Evolutionary conservation across 2,113 vertebrate species (phyloP).

Genomic region (Spilogale gracilis): DNA sequence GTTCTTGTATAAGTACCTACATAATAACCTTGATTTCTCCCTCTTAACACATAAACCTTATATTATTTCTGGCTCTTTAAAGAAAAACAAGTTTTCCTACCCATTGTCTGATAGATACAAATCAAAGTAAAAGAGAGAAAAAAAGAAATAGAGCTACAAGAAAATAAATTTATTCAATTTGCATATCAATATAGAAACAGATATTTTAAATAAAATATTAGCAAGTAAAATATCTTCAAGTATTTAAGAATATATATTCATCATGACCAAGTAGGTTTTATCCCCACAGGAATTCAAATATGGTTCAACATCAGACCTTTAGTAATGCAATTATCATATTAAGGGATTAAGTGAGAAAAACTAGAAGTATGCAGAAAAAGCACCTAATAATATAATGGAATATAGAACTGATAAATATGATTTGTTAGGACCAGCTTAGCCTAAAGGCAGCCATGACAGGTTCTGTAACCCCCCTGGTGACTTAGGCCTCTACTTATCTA

Average conservation of each 20-base stretch:
- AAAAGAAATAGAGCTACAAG: not conserved
- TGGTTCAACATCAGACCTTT: not conserved
- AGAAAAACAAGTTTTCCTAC: not conserved
- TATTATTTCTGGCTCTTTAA: not conserved
- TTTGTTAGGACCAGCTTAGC: too few species aligned
- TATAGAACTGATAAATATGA: not conserved
- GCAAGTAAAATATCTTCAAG: not conserved
- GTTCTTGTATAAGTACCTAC: not conserved
- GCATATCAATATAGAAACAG: not conserved
- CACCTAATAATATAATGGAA: not conserved
- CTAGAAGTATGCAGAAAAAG: not conserved
- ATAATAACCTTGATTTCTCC: not conserved
- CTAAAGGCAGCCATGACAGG: too few species aligned
- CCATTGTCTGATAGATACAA: not conserved
- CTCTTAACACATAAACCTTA: not conserved
- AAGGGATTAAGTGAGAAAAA: not conserved
- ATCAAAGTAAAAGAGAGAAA: not conserved
- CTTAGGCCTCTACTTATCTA: too few species aligned
- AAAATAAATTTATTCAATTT: not conserved
- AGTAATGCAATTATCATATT: not conserved
- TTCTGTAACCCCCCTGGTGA: too few species aligned
- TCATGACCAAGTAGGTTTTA: not conserved
- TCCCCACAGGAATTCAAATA: not conserved
- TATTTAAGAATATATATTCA: not conserved
- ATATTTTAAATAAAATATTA: constrained; percentile 17